Evolutionary conservation across 2,888 invertebrate species (phyloP).

Genomic region (Dryococelus australis): DNA sequence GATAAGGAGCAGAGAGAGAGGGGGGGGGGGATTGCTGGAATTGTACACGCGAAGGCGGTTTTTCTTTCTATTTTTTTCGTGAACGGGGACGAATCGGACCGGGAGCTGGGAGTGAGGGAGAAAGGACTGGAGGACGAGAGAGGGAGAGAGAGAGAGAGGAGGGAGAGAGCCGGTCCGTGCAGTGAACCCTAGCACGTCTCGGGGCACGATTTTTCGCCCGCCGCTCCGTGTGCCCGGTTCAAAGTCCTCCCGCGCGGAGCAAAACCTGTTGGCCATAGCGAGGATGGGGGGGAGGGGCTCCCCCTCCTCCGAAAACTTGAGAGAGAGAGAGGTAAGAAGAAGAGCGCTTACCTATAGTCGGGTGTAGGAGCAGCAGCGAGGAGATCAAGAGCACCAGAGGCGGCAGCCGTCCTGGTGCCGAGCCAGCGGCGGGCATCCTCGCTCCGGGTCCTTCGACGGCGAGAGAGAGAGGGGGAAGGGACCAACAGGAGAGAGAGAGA

Average conservation of each 20-base stretch:
- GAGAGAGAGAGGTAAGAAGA: no score
- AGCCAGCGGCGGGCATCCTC: not conserved
- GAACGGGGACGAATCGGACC: not conserved
- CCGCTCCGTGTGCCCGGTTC: not conserved
- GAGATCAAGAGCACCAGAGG: not conserved
- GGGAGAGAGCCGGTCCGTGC: not conserved
- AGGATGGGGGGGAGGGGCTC: not conserved
- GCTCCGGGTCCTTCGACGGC: not conserved
- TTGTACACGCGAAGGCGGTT: not conserved
- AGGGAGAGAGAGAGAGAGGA: not conserved
- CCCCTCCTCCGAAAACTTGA: not conserved
- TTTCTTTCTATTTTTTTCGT: not conserved
- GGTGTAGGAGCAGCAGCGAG: not conserved
- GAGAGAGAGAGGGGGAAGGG: no score
- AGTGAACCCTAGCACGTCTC: constrained; percentile 3
- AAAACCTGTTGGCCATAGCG: constrained; percentile 6
- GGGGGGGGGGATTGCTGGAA: not conserved
- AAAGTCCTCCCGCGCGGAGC: not conserved
- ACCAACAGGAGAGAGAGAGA: no score
- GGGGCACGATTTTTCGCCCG: not conserved
- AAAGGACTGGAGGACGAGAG: not conserved
- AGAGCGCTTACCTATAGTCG: not conserved
- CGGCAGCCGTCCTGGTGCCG: not conserved
- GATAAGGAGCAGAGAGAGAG: no score
- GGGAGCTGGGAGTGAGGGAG: not conserved